Evolutionary conservation across 2,888 invertebrate genomes (phyloP), one percentile per base, ranked within the genome.

Genomic region (Conistra vaccinii): DNA sequence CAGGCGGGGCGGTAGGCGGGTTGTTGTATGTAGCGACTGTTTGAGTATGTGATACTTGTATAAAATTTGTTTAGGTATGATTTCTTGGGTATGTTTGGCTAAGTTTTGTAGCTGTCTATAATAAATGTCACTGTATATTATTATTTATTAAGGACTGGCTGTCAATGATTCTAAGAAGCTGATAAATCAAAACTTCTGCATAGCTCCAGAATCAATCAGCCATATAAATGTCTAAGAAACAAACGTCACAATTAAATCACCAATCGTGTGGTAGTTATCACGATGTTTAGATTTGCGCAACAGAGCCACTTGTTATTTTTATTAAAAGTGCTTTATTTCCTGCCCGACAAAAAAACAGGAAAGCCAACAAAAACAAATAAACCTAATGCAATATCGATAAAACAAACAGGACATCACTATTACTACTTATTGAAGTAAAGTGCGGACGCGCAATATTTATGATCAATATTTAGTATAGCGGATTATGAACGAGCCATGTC

Each of bases 1-100:
- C 90, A 90, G 91, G 92, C 92, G 92, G 77, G 88, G 87, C 86
- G 87, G 92, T 90, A 91, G 92, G 92, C 92, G 92, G 88, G 85
- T 71, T 80, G 86, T 65, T 72, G 68, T 73, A 80, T 70, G 73
- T 75, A 76, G 55, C 80, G 68, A 79, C 73, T 77, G 42, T 72
- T 66, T 66, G 66, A 35, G 32, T 79, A 69, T 76, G 42, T 68
- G 65, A 71, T 70, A 57, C 60, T 74, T 65, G 69, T 84, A 14
- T 80, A 29, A 51, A 63, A 57, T 26, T 32, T 45, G 29, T 55
- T 61, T 78, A 83, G 63, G 60, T 26, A 26, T 53, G 53, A 23
- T 51, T 23, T 51, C 17, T 51, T 51, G 23, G 10, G 51, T 51
- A 51, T 51, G 2, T 51, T 51, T 51, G 51, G 10, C 9, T 51